Base-by-base conservation (phyloP, 2,113 vertebrate species). In the Paramisgurnus dabryanus region DNA sequence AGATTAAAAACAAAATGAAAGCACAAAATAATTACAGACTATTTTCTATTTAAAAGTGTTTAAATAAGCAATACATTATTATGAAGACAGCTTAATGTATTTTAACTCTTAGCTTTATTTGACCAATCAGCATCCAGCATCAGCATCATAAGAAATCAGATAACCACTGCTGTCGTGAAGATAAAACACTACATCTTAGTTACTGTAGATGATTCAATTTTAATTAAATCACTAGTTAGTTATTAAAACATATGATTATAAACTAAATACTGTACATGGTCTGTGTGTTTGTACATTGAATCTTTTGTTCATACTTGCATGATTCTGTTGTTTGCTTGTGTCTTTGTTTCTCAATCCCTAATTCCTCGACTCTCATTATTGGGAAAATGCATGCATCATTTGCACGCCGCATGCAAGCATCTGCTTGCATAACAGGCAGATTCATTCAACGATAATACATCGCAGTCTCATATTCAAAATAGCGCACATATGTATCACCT, bases 391-490 rank as follows among this genome's bases (percentile, higher is more conserved):
- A 86, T 84, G 86, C 84, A 78, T 80, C 85, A 87, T 84, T 81
- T 86, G 86, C 80, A 61, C 81, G 70, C 85, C 88, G 89, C 84
- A 86, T 83, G 80, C 76, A 83, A 88, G 83, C 86, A 91, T 87
- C 87, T 87, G 89, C 84, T 79, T 82, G 82, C 85, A 87, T 90
- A 85, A 89, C 86, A 81, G 86, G 81, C 18, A 43, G 84, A 80
- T 86, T 89, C 84, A 80, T 86, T 89, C 84, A 86, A 80, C 87
- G 90, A 91, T 91, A 89, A 91, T 82, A 78, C 84, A 87, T 87
- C 80, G 80, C 84, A 47, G 63, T 67, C 69, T 60, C 82, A 87
- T 85, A 63, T 78, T 73, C 60, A 22, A 83, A 76, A 82, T 80
- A 88, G 84, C 83, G 72, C 81, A 79, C 84, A 84, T 66, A 87